Conservation (phyloP, 1,140 invertebrate species). For the Calliphora vicina region DNA sequence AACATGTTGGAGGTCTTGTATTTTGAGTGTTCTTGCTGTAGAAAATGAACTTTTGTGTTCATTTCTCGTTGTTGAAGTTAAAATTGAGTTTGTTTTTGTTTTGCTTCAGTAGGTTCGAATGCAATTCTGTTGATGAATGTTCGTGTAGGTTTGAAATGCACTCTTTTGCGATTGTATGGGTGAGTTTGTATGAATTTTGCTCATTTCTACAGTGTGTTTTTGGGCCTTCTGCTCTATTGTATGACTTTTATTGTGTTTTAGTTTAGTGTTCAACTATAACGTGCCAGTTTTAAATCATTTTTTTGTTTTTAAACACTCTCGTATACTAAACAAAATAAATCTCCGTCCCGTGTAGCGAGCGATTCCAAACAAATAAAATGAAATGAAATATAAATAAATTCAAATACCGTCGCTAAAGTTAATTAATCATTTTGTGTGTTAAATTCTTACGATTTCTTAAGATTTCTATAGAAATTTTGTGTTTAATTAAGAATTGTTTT, state of each 20-base stretch:
- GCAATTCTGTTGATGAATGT: neutral
- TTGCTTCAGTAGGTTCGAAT: neutral
- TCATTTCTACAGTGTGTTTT: neutral
- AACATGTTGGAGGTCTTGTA: neutral
- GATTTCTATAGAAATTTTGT: neutral
- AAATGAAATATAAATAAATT: neutral
- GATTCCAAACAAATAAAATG: neutral
- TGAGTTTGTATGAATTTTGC: neutral
- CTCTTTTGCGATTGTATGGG: neutral
- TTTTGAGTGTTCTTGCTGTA: neutral
- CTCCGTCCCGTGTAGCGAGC: constrained; percentile 5
- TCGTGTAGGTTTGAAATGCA: neutral
- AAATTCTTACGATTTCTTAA: neutral
- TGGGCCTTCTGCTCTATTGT: neutral
- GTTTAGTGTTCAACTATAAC: constrained; percentile 26
- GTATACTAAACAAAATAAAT: neutral
- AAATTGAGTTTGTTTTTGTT: neutral
- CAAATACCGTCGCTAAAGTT: constrained; percentile 15
- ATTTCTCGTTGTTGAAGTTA: neutral
- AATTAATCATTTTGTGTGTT: neutral
- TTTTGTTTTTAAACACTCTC: neutral
- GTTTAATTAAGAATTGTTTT: no score
- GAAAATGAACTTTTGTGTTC: neutral
- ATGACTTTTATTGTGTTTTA: constrained; percentile 19
- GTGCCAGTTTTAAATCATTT: constrained; percentile 31